These are phyloP conservation scores for Anisognathus igniventris DNA, from an alignment of 2,797 vertebrate genomes.

Conservation along the genomic window DNA sequence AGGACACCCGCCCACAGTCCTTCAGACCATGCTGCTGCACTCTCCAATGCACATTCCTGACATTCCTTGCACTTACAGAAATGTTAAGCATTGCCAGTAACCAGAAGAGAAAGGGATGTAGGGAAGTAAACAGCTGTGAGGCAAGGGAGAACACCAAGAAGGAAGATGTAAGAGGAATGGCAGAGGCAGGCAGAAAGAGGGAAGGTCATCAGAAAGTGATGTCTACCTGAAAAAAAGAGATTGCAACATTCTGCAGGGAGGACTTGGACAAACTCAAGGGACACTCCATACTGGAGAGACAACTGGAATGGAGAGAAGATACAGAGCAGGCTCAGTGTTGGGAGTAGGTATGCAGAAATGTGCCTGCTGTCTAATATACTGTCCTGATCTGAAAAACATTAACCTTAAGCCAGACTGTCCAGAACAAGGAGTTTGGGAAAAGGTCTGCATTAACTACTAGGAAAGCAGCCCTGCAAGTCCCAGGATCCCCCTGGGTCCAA, in stretches of 20 bases:
- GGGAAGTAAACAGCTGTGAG: not conserved
- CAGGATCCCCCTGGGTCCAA: not conserved
- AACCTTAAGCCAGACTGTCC: not conserved
- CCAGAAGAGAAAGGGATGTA: not conserved
- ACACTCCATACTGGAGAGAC: not conserved
- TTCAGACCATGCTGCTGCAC: conserved; percentile 27
- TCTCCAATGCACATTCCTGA: not conserved
- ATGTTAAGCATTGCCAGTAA: not conserved
- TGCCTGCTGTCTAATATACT: not conserved
- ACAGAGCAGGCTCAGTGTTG: not conserved
- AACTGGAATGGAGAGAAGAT: not conserved
- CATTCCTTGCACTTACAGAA: not conserved
- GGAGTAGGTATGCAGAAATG: not conserved
- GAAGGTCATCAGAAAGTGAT: not conserved
- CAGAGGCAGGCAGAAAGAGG: not conserved
- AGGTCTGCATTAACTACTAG: not conserved
- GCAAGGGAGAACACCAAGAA: not conserved
- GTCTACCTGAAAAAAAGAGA: not conserved
- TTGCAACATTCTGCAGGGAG: not conserved
- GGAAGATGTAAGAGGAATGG: not conserved
- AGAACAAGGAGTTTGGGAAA: not conserved
- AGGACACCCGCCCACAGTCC: conserved; percentile 7
- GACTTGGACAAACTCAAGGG: not conserved
- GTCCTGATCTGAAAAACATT: not conserved
- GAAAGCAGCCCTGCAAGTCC: not conserved